Conservation (phyloP, 2,797 vertebrate genomes). For the Pelochelys cantorii region DNA sequence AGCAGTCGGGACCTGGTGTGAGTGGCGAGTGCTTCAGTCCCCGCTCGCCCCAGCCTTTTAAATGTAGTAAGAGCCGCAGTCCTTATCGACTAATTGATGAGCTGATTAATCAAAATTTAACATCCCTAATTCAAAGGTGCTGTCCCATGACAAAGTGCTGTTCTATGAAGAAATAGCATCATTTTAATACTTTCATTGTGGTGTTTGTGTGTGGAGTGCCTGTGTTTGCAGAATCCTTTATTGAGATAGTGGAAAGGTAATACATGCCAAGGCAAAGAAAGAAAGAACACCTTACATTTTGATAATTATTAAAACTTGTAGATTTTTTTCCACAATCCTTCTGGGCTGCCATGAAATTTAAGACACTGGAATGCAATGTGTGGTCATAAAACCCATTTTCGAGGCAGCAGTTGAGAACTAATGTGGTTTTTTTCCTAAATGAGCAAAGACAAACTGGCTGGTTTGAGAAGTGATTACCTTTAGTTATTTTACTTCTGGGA, state of each 20-base stretch:
- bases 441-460: constrained; percentile 66
- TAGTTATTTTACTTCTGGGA: constrained; percentile 7
- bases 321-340: neutral
- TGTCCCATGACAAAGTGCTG: too few species aligned
- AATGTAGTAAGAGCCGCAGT: too few species aligned
- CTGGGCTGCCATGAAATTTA: constrained; percentile 15
- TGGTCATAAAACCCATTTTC: constrained; percentile 23
- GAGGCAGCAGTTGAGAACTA: constrained; percentile 59
- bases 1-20: too few species aligned
- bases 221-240: constrained; percentile 23
- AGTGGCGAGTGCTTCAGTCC: too few species aligned
- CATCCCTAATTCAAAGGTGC: too few species aligned
- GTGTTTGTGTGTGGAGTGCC: neutral
- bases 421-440: constrained; percentile 48
- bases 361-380: neutral
- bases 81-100: too few species aligned
- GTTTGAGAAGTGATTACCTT: constrained; percentile 57
- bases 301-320: constrained; percentile 20
- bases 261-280: neutral
- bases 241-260: constrained; percentile 15
- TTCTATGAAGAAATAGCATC: too few species aligned
- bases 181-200: neutral
- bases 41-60: too few species aligned
- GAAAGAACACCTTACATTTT: neutral
- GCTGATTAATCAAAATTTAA: too few species aligned